A percentile compares a stretch with the other conserved stretches of the same genome.
Conservation (phyloP, 2,888 invertebrate species). For the Epistrophe eligans region DNA sequence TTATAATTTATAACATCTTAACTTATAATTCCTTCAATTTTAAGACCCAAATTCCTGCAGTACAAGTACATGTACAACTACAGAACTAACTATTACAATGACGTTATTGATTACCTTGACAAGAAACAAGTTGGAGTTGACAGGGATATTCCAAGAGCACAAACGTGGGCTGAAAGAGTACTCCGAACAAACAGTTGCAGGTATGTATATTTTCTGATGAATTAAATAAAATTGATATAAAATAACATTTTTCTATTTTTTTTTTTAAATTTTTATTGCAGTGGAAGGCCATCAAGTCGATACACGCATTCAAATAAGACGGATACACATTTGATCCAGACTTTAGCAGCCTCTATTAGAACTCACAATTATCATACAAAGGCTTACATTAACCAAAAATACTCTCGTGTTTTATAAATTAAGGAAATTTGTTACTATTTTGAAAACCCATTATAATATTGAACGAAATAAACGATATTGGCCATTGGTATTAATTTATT, state of each 20-base stretch:
- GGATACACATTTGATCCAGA: conserved; percentile 86
- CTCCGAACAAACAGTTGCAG: conserved; percentile 87
- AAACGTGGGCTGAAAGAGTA: conserved; percentile 94
- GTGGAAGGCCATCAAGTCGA: conserved; percentile 79
- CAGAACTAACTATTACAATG: conserved; percentile 93
- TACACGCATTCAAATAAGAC: conserved; percentile 80
- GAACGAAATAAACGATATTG: conserved; percentile 10
- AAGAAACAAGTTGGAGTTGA: conserved; percentile 88
- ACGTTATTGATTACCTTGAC: conserved; percentile 92
- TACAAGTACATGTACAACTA: conserved; percentile 94
- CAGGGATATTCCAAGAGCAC: conserved; percentile 90
- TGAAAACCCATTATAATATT: conserved; percentile 1
- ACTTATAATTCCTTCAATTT: conserved; percentile 73
- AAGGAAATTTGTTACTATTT: conserved; percentile 23
- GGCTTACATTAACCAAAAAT: conserved; percentile 90
- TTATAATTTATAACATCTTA: not conserved
- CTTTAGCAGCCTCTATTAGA: conserved; percentile 87
- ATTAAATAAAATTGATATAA: no score
- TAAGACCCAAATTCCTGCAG: conserved; percentile 91
- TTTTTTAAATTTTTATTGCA: conserved; percentile 61
- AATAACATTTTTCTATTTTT: not conserved
- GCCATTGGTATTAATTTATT: conserved; percentile 11
- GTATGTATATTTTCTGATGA: conserved; percentile 78
- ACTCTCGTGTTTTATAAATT: conserved; percentile 85
- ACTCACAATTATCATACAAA: conserved; percentile 91